Conservation (phyloP, 30 jellyfish, hydroid and myxozoan species). For the Aurelia coerulea region DNA sequence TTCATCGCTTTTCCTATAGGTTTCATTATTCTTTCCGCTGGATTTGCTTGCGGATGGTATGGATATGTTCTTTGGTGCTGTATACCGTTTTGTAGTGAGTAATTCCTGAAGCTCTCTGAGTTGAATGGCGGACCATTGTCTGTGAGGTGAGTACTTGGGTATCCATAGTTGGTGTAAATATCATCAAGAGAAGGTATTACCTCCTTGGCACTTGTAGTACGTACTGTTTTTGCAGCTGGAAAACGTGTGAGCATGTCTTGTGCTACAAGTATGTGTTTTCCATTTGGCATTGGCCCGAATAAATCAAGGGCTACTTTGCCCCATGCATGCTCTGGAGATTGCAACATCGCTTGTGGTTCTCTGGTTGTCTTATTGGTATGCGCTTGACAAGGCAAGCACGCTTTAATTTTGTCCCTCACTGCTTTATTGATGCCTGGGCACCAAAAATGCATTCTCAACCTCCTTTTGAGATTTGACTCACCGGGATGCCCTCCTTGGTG, state of each 20-base stretch:
- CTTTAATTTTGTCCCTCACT: constrained; percentile 6
- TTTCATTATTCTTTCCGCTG: constrained; percentile 64
- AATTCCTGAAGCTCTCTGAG: not conserved
- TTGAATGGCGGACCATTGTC: constrained; percentile 72
- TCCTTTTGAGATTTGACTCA: constrained; percentile 15
- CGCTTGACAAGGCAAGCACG: constrained; percentile 56
- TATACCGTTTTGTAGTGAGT: constrained; percentile 5
- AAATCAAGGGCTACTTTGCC: constrained; percentile 53
- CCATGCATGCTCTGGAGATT: constrained; percentile 56
- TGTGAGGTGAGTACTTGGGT: constrained; percentile 43
- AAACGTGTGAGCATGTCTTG: constrained; percentile 41
- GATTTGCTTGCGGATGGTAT: constrained; percentile 63
- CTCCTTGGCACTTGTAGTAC: constrained; percentile 40
- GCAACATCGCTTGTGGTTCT: constrained; percentile 48
- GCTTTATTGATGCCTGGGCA: constrained; percentile 43
- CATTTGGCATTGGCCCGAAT: constrained; percentile 73
- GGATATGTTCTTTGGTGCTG: constrained; percentile 5
- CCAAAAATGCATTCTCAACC: constrained; percentile 65
- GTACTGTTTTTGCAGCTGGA: constrained; percentile 64
- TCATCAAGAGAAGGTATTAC: constrained; percentile 47
- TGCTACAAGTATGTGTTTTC: constrained; percentile 53
- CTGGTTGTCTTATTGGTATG: constrained; percentile 51
- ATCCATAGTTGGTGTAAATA: constrained; percentile 40
- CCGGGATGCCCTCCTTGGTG: constrained; percentile 82
- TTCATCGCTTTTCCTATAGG: constrained; percentile 66